These are phyloP conservation scores for Danio jaintianensis DNA, from an alignment of 2,797 vertebrate species.

Conservation along the genomic window DNA sequence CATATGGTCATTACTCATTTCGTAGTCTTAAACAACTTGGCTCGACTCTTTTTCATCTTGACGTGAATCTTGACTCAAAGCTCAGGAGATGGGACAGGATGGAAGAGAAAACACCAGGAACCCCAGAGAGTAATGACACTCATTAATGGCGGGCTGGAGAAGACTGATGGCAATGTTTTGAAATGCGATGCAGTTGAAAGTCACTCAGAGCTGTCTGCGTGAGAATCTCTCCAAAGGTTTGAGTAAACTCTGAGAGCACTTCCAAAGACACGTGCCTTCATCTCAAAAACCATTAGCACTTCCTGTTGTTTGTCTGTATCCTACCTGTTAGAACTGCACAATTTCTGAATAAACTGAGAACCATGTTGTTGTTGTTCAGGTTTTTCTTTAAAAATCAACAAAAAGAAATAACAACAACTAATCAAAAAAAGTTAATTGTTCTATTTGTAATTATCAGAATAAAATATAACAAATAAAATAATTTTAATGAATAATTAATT, in stretches of 20 bases:
- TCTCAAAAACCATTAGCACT: conserved; percentile 27
- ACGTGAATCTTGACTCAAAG: conserved; percentile 7
- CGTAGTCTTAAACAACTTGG: neutral
- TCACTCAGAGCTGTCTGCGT: conserved; percentile 16
- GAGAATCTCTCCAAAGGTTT: neutral
- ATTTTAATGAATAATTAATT: too few relatives aligned
- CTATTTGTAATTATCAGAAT: too few relatives aligned
- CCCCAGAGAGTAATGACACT: conserved; percentile 30
- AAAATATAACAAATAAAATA: too few relatives aligned
- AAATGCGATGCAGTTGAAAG: conserved; percentile 29
- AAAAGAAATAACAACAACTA: too few relatives aligned
- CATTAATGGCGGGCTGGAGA: conserved; percentile 34
- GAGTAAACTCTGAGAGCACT: neutral
- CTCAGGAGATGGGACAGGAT: conserved; percentile 19
- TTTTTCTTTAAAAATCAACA: conserved; percentile 20
- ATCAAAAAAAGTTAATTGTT: too few relatives aligned
- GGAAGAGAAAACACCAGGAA: conserved; percentile 22
- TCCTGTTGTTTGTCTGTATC: conserved; percentile 32
- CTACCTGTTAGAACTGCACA: conserved; percentile 10
- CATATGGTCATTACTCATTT: conserved; percentile 26
- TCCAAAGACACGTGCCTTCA: conserved; percentile 12
- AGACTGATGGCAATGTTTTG: conserved; percentile 38
- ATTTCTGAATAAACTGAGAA: too few relatives aligned
- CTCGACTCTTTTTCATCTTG: conserved; percentile 19
- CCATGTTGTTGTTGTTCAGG: too few relatives aligned